Conservation (phyloP, 2,888 invertebrate species). For the Ferrisia virgata region DNA sequence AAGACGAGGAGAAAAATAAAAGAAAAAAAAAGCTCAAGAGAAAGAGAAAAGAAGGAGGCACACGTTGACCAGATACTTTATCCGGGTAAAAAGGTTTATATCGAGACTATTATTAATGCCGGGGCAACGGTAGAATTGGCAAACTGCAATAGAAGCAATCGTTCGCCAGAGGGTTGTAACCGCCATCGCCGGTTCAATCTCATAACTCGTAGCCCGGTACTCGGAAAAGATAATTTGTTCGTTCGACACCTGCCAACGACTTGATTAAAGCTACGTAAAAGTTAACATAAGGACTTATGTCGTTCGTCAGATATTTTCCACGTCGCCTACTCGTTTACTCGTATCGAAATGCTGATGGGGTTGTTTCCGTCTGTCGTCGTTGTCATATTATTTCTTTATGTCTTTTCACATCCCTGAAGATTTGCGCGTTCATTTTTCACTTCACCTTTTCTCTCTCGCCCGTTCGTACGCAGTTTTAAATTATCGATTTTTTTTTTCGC, state of each 20-base stretch:
- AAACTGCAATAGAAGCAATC: constrained; percentile 33
- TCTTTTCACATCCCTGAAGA: constrained; percentile 24
- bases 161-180: constrained; percentile 38
- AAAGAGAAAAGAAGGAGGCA: background rate
- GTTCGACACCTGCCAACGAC: constrained; percentile 40
- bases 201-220: constrained; percentile 34
- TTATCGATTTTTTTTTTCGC: background rate
- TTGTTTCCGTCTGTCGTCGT: constrained; percentile 26
- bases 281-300: constrained; percentile 33
- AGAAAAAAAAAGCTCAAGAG: background rate
- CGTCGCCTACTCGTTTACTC: background rate
- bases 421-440: constrained; percentile 27
- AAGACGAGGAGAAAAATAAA: background rate
- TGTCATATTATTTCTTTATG: constrained; percentile 33
- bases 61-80: constrained; percentile 26
- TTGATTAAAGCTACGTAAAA: constrained; percentile 40
- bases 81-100: constrained; percentile 21
- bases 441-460: background rate
- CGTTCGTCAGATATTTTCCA: constrained; percentile 20
- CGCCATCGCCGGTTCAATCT: constrained; percentile 34
- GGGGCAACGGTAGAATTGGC: constrained; percentile 6
- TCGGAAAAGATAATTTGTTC: constrained; percentile 35
- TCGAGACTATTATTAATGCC: constrained; percentile 38
- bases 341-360: constrained; percentile 27
- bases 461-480: background rate